These are phyloP conservation scores for Stenurella melanura DNA, from an alignment of 2,888 invertebrate species.

Conservation along the genomic window DNA sequence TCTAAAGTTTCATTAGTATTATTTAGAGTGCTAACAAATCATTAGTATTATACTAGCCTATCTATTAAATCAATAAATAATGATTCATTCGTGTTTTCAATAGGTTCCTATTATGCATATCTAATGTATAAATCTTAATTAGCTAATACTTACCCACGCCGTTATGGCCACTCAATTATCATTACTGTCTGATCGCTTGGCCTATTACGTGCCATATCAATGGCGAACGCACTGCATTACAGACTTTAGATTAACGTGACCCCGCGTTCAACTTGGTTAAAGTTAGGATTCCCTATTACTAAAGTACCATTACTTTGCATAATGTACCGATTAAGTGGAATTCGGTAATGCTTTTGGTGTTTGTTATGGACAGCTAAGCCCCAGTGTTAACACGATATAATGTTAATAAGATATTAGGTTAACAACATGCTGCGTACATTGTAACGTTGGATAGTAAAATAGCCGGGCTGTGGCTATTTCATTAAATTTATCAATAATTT, in stretches of 20 bases:
- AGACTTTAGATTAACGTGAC: conserved; percentile 55
- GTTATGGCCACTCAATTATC: conserved; percentile 69
- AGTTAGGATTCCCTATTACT: conserved; percentile 46
- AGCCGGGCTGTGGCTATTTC: conserved; percentile 18
- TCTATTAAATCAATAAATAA: conserved; percentile 24
- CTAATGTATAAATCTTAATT: conserved; percentile 70
- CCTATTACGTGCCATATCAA: conserved; percentile 66
- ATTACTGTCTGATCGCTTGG: conserved; percentile 66
- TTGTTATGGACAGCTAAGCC: conserved; percentile 47
- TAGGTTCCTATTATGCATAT: conserved; percentile 63
- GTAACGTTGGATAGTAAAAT: background rate
- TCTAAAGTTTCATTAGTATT: background rate
- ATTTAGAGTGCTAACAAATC: conserved; percentile 14
- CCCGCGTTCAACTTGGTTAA: conserved; percentile 41
- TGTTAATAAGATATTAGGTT: conserved; percentile 50
- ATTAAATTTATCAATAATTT: conserved; percentile 29
- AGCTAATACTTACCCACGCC: conserved; percentile 67
- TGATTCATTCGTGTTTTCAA: conserved; percentile 55
- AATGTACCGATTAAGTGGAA: conserved; percentile 53
- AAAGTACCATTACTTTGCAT: conserved; percentile 51
- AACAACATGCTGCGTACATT: conserved; percentile 26
- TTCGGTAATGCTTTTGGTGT: conserved; percentile 50
- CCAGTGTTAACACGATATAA: conserved; percentile 45
- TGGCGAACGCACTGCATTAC: conserved; percentile 61
- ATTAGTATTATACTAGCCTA: background rate